Evolutionary conservation across 2,113 vertebrate species (phyloP).

Genomic region (Forbesichthys papilliferus): DNA sequence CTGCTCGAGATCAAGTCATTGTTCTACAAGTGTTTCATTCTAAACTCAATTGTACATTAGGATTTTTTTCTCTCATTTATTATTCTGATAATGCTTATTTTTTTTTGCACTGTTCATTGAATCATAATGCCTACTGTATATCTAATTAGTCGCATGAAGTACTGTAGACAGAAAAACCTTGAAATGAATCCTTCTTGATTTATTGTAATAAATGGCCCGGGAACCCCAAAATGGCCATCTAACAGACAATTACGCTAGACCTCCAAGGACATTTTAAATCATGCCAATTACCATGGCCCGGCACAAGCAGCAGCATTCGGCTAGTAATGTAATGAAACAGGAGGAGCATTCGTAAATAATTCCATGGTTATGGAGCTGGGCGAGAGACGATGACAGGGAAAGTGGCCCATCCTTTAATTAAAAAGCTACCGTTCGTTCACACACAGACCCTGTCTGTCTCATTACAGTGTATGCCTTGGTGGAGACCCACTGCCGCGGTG

Average conservation of each 20-base stretch:
- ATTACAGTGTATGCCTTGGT: constrained; percentile 51
- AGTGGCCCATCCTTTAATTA: constrained; percentile 60
- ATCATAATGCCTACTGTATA: too few species aligned
- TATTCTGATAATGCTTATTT: too few species aligned
- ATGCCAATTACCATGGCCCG: constrained; percentile 34
- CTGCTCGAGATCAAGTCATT: too few species aligned
- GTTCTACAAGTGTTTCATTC: too few species aligned
- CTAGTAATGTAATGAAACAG: constrained; percentile 20
- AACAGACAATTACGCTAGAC: constrained; percentile 31
- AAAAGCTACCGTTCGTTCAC: constrained; percentile 39
- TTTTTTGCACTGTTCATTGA: too few species aligned
- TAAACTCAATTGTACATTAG: too few species aligned
- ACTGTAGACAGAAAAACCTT: background rate
- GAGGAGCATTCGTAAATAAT: constrained; percentile 48
- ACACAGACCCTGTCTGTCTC: constrained; percentile 45
- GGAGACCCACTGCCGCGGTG: constrained; percentile 30
- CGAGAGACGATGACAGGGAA: constrained; percentile 30
- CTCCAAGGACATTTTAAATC: constrained; percentile 30
- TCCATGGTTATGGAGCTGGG: constrained; percentile 30
- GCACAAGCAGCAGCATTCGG: constrained; percentile 30
- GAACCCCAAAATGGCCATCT: constrained; percentile 12
- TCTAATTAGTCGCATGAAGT: too few species aligned
- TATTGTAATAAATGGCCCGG: background rate
- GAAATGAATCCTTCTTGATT: too few species aligned
- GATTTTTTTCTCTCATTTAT: too few species aligned